These are phyloP conservation scores for Lordiphosa andalusiaca DNA, from an alignment of 2,888 invertebrate genomes.

Conservation along the genomic window DNA sequence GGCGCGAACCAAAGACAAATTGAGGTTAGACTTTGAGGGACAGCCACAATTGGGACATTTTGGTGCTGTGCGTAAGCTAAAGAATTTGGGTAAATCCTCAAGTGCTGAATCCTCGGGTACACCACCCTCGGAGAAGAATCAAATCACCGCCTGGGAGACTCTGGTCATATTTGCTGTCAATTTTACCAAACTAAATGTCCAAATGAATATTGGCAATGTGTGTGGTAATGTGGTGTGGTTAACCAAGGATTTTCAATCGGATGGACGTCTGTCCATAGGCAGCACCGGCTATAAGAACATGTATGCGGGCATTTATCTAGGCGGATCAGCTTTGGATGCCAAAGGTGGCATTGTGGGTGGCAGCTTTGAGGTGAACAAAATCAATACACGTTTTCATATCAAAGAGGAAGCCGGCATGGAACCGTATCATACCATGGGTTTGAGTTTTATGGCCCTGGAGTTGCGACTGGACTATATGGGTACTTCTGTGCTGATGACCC, in stretches of 20 bases:
- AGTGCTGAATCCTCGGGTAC: slow-evolving; percentile 83
- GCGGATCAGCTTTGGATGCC: slow-evolving; percentile 95
- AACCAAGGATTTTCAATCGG: slow-evolving; percentile 94
- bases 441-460: slow-evolving; percentile 92
- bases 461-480: slow-evolving; percentile 98
- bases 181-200: slow-evolving; percentile 96
- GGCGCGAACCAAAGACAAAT: slow-evolving; percentile 81
- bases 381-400: slow-evolving; percentile 93
- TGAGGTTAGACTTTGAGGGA: slow-evolving; percentile 82
- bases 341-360: slow-evolving; percentile 99
- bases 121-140: slow-evolving; percentile 83
- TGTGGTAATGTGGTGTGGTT: slow-evolving; percentile 99
- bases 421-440: slow-evolving; percentile 92
- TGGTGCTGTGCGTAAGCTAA: slow-evolving; percentile 80
- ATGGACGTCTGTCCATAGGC: slow-evolving; percentile 95
- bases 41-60: slow-evolving; percentile 53
- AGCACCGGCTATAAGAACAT: slow-evolving; percentile 97
- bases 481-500: slow-evolving; percentile 93
- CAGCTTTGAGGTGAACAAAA: slow-evolving; percentile 93
- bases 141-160: slow-evolving; percentile 95
- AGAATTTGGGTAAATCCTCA: slow-evolving; percentile 82
- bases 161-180: slow-evolving; percentile 97
- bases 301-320: slow-evolving; percentile 92
- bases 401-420: slow-evolving; percentile 94
- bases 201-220: slow-evolving; percentile 99